Evolutionary conservation across 2,888 invertebrate species (phyloP).

Genomic region (Furcula furcula): DNA sequence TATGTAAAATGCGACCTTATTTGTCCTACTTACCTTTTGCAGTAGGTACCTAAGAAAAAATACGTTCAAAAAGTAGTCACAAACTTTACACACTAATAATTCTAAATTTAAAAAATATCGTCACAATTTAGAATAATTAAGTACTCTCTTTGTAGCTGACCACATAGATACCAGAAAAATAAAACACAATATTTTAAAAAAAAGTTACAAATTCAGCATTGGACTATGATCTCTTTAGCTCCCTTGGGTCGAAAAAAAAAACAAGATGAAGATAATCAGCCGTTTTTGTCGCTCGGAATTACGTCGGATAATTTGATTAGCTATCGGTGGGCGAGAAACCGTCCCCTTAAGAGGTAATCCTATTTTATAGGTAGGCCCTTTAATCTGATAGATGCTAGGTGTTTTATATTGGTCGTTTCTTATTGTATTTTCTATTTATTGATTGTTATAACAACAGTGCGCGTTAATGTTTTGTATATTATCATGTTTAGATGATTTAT

Average conservation of each 20-base stretch:
- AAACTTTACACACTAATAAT: too few relatives aligned
- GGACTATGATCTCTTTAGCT: conserved; percentile 56
- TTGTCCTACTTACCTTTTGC: conserved; percentile 25
- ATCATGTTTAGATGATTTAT: too few relatives aligned
- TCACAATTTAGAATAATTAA: too few relatives aligned
- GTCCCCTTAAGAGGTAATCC: conserved; percentile 68
- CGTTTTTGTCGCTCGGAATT: conserved; percentile 72
- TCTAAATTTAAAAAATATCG: too few relatives aligned
- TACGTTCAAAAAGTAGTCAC: too few relatives aligned
- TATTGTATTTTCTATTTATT: conserved; percentile 33
- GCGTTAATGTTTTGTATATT: too few relatives aligned
- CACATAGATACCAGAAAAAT: conserved; percentile 26
- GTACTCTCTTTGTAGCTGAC: conserved; percentile 3
- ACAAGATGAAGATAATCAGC: conserved; percentile 66
- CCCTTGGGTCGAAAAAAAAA: conserved; percentile 53
- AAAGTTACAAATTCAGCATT: conserved; percentile 43
- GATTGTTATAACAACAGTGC: conserved; percentile 15
- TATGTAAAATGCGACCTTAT: conserved; percentile 34
- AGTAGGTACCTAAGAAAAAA: too few relatives aligned
- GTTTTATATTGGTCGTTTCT: conserved; percentile 34
- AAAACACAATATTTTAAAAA: conserved; percentile 23
- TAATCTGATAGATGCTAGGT: conserved; percentile 55
- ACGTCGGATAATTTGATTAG: conserved; percentile 74
- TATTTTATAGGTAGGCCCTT: conserved; percentile 59
- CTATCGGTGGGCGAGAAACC: conserved; percentile 64